These are phyloP conservation scores for Cremastinae sp. DNA, from an alignment of 2,888 invertebrate genomes.

Conservation along the genomic window DNA sequence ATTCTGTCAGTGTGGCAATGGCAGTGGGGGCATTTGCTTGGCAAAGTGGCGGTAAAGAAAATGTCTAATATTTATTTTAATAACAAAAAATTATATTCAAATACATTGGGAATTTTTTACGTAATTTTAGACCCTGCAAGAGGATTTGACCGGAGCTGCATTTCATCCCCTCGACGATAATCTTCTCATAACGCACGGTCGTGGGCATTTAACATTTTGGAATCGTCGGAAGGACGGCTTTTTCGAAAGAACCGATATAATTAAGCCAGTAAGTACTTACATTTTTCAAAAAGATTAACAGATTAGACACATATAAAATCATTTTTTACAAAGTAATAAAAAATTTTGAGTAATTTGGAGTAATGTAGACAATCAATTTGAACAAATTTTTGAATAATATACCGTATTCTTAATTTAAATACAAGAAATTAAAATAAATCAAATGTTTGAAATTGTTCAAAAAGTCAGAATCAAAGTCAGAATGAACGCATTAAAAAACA, in stretches of 20 bases:
- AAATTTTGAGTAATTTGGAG: no score
- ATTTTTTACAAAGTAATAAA: no score
- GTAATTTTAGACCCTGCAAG: conserved; percentile 87
- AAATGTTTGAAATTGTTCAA: no score
- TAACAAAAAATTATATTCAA: background rate
- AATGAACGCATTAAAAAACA: no score
- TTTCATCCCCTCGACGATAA: conserved; percentile 96
- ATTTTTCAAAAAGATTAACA: no score
- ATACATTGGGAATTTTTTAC: background rate
- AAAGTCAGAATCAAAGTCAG: no score
- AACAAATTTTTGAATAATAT: no score
- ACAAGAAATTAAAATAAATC: no score
- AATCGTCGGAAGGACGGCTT: conserved; percentile 94
- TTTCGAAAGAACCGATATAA: conserved; percentile 93
- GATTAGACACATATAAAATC: no score
- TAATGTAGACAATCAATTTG: no score
- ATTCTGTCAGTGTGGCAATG: conserved; percentile 97
- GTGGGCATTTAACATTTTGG: conserved; percentile 96
- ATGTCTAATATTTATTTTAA: background rate
- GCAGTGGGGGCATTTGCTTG: conserved; percentile 96
- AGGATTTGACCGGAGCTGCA: conserved; percentile 92
- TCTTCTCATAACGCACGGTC: conserved; percentile 94
- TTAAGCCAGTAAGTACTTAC: conserved; percentile 85
- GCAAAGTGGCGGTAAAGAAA: conserved; percentile 93
- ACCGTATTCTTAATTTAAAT: no score